Percentiles rank a stretch among this genome's conserved stretches.
These are phyloP conservation scores for Spialia ferax DNA, from an alignment of 2,888 invertebrate species.

Conservation along the genomic window DNA sequence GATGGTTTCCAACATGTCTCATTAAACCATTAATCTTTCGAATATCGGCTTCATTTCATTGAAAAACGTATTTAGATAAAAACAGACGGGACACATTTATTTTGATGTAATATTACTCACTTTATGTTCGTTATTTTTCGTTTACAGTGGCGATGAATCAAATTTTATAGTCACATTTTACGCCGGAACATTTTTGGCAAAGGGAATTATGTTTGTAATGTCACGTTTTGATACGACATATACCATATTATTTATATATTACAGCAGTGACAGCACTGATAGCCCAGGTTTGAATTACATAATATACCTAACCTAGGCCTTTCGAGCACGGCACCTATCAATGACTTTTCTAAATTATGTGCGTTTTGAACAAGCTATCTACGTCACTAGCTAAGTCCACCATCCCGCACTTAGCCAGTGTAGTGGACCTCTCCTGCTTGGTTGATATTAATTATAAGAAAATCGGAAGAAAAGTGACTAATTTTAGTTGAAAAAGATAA, in stretches of 20 bases:
- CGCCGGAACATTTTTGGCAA: constrained; percentile 8
- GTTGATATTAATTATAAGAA: no score
- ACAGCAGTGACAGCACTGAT: no score
- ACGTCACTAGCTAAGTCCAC: no score
- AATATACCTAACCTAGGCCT: no score
- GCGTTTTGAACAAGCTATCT: no score
- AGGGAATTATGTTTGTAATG: constrained; percentile 7
- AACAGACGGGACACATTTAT: constrained; percentile 21
- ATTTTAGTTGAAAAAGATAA: no score
- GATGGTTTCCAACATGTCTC: not conserved
- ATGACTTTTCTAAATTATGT: no score
- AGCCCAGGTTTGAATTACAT: no score
- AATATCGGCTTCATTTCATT: constrained; percentile 25
- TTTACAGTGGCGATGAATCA: constrained; percentile 30
- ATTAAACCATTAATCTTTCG: constrained; percentile 18
- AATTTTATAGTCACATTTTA: constrained; percentile 33
- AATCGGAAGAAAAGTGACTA: no score
- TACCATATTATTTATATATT: constrained; percentile 1
- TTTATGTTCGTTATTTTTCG: constrained; percentile 28
- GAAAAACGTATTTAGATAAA: constrained; percentile 30
- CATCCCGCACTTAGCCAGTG: no score
- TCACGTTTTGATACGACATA: constrained; percentile 4
- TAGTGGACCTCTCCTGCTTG: no score
- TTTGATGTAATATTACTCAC: constrained; percentile 9
- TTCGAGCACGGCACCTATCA: no score